Conservation (phyloP, 2,888 invertebrate genomes). For the Trichopria drosophilae region DNA sequence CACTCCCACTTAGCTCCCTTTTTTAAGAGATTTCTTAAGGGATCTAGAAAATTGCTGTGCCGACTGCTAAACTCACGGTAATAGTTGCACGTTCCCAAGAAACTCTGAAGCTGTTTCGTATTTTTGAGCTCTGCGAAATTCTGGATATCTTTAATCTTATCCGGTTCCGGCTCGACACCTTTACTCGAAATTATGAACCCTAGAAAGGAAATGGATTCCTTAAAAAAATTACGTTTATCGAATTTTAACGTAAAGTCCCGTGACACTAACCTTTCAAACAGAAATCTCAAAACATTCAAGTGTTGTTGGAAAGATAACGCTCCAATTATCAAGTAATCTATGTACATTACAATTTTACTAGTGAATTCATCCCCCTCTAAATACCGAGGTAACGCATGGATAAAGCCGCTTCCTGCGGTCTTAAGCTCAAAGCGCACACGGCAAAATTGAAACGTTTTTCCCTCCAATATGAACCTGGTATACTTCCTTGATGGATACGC, state of each 20-base stretch:
- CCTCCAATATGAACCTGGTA: slow-evolving; percentile 34
- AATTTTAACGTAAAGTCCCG: slow-evolving; percentile 38
- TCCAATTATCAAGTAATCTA: slow-evolving; percentile 43
- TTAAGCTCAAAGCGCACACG: neutral
- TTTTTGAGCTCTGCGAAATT: slow-evolving; percentile 36
- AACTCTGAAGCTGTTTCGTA: slow-evolving; percentile 36
- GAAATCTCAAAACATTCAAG: slow-evolving; percentile 30
- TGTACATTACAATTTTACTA: slow-evolving; percentile 37
- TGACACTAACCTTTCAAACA: slow-evolving; percentile 32
- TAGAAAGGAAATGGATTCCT: slow-evolving; percentile 28
- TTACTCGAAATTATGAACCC: slow-evolving; percentile 20
- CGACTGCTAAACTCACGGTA: slow-evolving; percentile 18
- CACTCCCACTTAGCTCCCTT: slow-evolving; percentile 12
- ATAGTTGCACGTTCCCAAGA: slow-evolving; percentile 25
- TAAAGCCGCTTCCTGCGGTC: slow-evolving; percentile 27
- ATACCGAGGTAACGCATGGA: slow-evolving; percentile 28
- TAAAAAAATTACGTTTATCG: slow-evolving; percentile 35
- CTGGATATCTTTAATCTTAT: slow-evolving; percentile 31
- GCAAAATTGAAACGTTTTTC: neutral
- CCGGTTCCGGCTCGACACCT: slow-evolving; percentile 16
- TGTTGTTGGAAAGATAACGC: slow-evolving; percentile 26
- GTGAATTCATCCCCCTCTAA: too few species aligned
- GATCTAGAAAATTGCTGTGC: slow-evolving; percentile 11
- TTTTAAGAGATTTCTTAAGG: slow-evolving; percentile 20
- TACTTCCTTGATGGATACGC: too few species aligned